A percentile compares a stretch with the other conserved stretches of the same genome.
phyloP scores from a whole-genome alignment of 2,888 invertebrate species.

The Brassicogethes aeneus region DNA sequence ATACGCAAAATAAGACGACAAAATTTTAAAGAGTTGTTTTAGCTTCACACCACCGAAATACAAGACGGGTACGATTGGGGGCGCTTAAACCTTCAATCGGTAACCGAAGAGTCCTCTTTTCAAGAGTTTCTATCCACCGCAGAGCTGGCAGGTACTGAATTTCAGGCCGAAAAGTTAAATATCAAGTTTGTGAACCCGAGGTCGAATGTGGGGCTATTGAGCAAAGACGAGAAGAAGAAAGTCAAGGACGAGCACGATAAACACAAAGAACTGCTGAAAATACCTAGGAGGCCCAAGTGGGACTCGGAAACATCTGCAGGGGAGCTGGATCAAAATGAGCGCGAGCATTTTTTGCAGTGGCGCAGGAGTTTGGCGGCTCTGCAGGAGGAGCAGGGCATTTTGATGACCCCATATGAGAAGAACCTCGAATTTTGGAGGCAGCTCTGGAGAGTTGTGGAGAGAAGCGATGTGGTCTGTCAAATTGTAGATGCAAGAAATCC shows the following conservation, averaged over 20 bases:
- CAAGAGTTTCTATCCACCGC: slow-evolving; percentile 95
- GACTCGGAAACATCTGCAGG: slow-evolving; percentile 62
- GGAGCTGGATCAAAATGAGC: slow-evolving; percentile 72
- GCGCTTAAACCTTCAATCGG: slow-evolving; percentile 79
- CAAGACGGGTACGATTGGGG: slow-evolving; percentile 91
- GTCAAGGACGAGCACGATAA: slow-evolving; percentile 48
- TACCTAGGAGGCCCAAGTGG: slow-evolving; percentile 87
- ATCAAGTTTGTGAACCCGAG: slow-evolving; percentile 63
- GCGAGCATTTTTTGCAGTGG: slow-evolving; percentile 84
- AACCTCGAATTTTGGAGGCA: slow-evolving; percentile 98
- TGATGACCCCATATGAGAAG: slow-evolving; percentile 94
- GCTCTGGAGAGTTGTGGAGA: slow-evolving; percentile 96
- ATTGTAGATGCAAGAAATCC: slow-evolving; percentile 97
- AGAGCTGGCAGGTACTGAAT: slow-evolving; percentile 89
- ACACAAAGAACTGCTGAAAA: slow-evolving; percentile 56
- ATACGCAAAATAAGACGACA: too few species aligned
- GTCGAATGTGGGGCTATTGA: slow-evolving; percentile 50
- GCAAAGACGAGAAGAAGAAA: slow-evolving; percentile 47
- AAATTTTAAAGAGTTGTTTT: slow-evolving; percentile 17
- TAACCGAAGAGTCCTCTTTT: slow-evolving; percentile 92
- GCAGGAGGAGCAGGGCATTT: slow-evolving; percentile 69
- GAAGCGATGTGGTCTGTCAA: slow-evolving; percentile 86
- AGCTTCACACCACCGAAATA: slow-evolving; percentile 80
- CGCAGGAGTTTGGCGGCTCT: slow-evolving; percentile 69
- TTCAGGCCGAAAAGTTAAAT: slow-evolving; percentile 84